These are phyloP conservation scores for Perizoma affinitatum DNA, from an alignment of 2,888 invertebrate genomes.

Conservation along the genomic window DNA sequence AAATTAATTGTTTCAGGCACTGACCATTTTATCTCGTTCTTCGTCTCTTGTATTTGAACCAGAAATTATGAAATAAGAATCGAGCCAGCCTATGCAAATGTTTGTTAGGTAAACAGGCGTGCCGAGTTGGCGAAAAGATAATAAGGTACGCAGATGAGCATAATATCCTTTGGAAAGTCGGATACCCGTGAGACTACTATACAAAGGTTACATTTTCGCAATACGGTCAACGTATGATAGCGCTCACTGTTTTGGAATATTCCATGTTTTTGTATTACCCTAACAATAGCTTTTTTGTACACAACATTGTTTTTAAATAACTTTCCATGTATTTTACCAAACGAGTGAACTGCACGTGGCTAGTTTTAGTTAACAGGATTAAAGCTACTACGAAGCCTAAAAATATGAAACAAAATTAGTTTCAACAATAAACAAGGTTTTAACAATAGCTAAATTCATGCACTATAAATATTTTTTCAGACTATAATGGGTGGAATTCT, in stretches of 20 bases:
- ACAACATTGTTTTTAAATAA: constrained; percentile 8
- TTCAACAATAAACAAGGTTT: too few species aligned
- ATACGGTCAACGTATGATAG: constrained; percentile 23
- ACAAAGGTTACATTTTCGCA: constrained; percentile 27
- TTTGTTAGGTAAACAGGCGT: constrained; percentile 39
- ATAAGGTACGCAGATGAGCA: constrained; percentile 40
- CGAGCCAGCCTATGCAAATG: constrained; percentile 39
- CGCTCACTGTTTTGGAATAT: constrained; percentile 15
- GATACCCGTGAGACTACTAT: constrained; percentile 29
- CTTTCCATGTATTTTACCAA: constrained; percentile 9
- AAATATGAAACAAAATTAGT: too few species aligned
- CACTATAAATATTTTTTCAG: too few species aligned
- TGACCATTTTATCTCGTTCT: constrained; percentile 23
- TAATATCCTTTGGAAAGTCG: constrained; percentile 34
- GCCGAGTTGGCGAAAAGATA: constrained; percentile 43
- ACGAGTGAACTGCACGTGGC: neutral
- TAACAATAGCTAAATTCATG: too few species aligned
- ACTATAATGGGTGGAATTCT: too few species aligned
- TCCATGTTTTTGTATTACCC: constrained; percentile 19
- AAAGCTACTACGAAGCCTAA: neutral
- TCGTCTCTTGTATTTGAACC: constrained; percentile 33
- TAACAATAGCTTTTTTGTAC: constrained; percentile 9
- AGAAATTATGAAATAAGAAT: constrained; percentile 43
- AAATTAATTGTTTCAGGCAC: constrained; percentile 17
- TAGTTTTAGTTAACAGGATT: neutral